These are phyloP conservation scores for Petrocephalus sullivani DNA, from an alignment of 2,797 vertebrate species.

Conservation along the genomic window DNA sequence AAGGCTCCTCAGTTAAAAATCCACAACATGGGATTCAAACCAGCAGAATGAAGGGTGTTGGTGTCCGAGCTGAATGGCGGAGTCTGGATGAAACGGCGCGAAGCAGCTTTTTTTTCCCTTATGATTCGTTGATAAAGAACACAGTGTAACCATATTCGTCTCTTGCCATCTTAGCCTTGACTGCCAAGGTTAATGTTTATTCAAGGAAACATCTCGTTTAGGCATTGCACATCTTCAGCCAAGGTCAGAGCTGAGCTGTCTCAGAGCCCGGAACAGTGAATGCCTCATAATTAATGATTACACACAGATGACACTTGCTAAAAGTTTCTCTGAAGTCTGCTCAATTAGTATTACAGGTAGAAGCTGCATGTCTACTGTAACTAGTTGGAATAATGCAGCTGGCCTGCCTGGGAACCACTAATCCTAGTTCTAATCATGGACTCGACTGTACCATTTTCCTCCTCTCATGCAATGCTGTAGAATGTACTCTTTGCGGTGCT, in stretches of 20 bases:
- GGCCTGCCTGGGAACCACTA: not conserved
- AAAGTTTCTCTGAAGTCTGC: not conserved
- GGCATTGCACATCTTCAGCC: not conserved
- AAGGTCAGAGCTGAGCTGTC: not conserved
- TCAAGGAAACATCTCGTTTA: not conserved
- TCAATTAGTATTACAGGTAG: not conserved
- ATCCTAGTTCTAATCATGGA: not conserved
- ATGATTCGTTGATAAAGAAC: not conserved
- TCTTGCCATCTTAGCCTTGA: not conserved
- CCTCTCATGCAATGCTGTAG: not conserved
- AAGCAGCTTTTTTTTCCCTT: not conserved
- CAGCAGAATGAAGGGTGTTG: not conserved
- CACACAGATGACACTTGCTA: not conserved
- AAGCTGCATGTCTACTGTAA: not conserved
- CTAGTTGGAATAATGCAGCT: not conserved
- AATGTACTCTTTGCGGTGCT: not conserved
- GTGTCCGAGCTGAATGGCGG: conserved; percentile 5
- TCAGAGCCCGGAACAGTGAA: not conserved
- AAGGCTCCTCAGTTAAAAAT: not conserved
- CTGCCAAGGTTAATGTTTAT: not conserved
- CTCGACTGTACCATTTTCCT: not conserved
- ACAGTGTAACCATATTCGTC: not conserved
- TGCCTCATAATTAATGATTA: not conserved
- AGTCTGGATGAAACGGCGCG: not conserved
- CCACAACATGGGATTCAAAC: conserved; percentile 8